Percentiles rank a stretch among this genome's conserved stretches.
Evolutionary conservation across 1,140 invertebrate genomes (phyloP).

Genomic region (Platyscapa corneri): DNA sequence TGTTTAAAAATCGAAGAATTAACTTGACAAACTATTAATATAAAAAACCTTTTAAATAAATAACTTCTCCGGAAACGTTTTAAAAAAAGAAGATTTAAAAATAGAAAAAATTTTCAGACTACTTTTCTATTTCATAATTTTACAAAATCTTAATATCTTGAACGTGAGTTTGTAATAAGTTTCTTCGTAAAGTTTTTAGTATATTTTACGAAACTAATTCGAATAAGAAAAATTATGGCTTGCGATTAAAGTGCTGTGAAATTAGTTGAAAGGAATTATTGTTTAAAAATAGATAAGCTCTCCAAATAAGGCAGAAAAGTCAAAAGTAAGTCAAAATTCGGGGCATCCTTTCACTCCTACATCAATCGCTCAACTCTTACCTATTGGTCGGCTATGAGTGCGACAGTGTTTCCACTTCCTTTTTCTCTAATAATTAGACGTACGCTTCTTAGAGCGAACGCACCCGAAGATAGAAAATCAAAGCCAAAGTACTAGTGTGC

Average conservation of each 20-base stretch:
- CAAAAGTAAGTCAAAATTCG: not conserved
- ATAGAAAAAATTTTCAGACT: not conserved
- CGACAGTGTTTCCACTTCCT: not conserved
- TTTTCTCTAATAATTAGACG: conserved; percentile 26
- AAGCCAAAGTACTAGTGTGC: conserved; percentile 40
- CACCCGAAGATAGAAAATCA: conserved; percentile 49
- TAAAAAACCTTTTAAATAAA: no score
- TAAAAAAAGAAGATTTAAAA: not conserved
- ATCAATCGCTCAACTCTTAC: not conserved
- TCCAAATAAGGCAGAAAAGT: not conserved
- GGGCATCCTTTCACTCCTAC: not conserved
- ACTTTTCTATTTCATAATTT: not conserved
- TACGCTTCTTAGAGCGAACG: conserved; percentile 19
- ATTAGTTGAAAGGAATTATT: not conserved
- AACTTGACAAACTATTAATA: not conserved
- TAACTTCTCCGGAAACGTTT: not conserved
- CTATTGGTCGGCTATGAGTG: no score
- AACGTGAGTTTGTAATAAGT: not conserved
- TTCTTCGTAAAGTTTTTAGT: not conserved
- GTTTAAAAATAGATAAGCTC: not conserved
- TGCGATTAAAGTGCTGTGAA: not conserved
- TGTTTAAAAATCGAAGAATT: not conserved
- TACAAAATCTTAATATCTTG: not conserved
- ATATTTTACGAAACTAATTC: no score
- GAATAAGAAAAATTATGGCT: no score